A percentile compares a stretch with the other conserved stretches of the same genome.
Conservation (phyloP, 2,888 invertebrate species). For the Drosophila kambysellisi region DNA sequence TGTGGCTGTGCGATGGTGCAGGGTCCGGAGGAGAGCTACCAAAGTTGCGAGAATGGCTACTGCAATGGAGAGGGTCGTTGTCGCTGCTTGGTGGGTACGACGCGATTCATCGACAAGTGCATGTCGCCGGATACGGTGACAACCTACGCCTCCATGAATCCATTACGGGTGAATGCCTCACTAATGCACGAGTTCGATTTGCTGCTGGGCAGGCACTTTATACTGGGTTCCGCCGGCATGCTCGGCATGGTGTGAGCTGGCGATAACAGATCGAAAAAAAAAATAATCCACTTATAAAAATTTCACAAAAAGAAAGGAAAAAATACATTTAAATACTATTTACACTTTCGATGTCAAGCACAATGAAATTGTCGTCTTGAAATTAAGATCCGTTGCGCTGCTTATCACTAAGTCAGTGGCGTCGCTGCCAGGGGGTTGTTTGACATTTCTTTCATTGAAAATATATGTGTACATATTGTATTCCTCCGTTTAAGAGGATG, state of each 20-base stretch:
- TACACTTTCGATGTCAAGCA: conserved; percentile 48
- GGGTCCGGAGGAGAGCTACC: conserved; percentile 56
- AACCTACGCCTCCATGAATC: conserved; percentile 79
- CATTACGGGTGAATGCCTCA: conserved; percentile 71
- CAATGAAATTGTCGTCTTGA: conserved; percentile 35
- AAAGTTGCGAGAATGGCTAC: conserved; percentile 68
- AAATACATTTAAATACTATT: conserved; percentile 10
- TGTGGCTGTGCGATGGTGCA: conserved; percentile 82
- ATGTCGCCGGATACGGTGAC: conserved; percentile 82
- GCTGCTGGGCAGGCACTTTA: conserved; percentile 77
- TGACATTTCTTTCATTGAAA: background rate
- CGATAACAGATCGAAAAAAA: conserved; percentile 20
- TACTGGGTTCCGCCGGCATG: conserved; percentile 48
- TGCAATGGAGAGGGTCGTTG: conserved; percentile 77
- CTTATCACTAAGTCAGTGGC: conserved; percentile 56
- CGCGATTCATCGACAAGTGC: conserved; percentile 80
- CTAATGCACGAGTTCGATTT: conserved; percentile 77
- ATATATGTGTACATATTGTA: background rate
- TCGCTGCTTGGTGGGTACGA: conserved; percentile 77
- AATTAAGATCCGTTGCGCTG: conserved; percentile 17
- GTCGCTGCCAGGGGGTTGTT: background rate
- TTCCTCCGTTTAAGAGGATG: background rate
- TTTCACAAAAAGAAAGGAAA: background rate
- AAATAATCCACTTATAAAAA: background rate
- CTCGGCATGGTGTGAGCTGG: conserved; percentile 51